Conservation (phyloP, 2,113 vertebrate species). For the Saguinus midas region DNA sequence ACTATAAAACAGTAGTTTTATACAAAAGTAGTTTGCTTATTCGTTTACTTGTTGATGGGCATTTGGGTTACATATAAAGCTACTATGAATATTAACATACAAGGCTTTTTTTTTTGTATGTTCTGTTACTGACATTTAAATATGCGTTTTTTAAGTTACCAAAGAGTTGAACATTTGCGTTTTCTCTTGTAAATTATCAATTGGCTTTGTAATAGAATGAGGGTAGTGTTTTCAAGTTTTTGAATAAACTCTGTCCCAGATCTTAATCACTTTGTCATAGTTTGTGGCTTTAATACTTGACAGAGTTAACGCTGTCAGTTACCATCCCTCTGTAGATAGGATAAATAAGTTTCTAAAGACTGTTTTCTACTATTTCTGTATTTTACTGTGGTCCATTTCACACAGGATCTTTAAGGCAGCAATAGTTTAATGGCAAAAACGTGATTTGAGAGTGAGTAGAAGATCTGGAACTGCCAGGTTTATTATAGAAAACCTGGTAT, state of each 20-base stretch:
- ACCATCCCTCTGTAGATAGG: background rate
- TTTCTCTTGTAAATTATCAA: slow-evolving; percentile 31
- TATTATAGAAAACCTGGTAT: background rate
- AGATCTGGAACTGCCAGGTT: background rate
- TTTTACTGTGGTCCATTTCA: background rate
- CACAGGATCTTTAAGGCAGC: background rate
- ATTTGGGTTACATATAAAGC: slow-evolving; percentile 33
- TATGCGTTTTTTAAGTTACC: slow-evolving; percentile 29
- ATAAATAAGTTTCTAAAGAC: slow-evolving; percentile 5
- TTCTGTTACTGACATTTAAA: slow-evolving; percentile 13
- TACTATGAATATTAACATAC: background rate
- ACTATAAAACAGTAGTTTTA: background rate
- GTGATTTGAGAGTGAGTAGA: background rate
- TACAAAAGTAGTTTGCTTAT: background rate
- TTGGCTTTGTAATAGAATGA: background rate
- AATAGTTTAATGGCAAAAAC: background rate
- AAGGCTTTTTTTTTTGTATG: background rate
- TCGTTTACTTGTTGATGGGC: background rate
- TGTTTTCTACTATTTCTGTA: background rate
- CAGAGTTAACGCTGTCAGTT: background rate
- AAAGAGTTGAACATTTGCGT: background rate
- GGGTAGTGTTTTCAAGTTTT: background rate
- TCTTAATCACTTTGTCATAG: background rate
- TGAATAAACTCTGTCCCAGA: background rate
- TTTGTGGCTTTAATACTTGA: background rate